These are phyloP conservation scores for Encarsia formosa DNA, from an alignment of 2,888 invertebrate species.

Conservation along the genomic window DNA sequence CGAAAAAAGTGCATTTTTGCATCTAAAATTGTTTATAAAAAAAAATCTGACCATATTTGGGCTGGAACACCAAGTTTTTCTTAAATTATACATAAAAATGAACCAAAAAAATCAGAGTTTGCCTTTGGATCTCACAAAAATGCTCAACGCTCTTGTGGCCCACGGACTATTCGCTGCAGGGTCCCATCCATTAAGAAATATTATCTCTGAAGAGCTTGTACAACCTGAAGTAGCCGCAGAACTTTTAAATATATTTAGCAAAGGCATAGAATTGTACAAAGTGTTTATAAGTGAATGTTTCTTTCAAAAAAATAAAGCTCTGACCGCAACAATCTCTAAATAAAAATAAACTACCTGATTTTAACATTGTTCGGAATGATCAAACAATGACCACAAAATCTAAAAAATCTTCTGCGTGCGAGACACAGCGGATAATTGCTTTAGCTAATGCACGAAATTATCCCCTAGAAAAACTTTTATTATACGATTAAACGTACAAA, in stretches of 20 bases:
- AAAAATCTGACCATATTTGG: too few species aligned
- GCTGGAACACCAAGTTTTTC: too few species aligned
- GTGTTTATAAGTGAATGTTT: neutral
- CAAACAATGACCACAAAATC: neutral
- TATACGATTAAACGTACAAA: neutral
- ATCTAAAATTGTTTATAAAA: too few species aligned
- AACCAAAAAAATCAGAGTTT: too few species aligned
- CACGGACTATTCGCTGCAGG: too few species aligned
- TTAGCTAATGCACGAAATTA: neutral
- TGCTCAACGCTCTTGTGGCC: too few species aligned
- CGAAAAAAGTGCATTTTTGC: too few species aligned
- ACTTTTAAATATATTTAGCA: conserved; percentile 1
- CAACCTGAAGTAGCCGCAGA: neutral
- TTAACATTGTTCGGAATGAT: neutral
- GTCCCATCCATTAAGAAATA: neutral
- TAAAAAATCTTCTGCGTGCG: neutral
- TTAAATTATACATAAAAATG: too few species aligned
- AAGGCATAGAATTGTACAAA: neutral
- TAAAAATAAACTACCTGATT: conserved; percentile 1
- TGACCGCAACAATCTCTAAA: neutral
- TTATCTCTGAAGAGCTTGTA: neutral
- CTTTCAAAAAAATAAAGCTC: neutral
- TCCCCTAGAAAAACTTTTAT: neutral
- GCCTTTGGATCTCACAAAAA: too few species aligned
- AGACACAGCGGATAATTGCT: neutral